phyloP scores from a whole-genome alignment of 2,113 vertebrate genomes.

The Apeltes quadracus region DNA sequence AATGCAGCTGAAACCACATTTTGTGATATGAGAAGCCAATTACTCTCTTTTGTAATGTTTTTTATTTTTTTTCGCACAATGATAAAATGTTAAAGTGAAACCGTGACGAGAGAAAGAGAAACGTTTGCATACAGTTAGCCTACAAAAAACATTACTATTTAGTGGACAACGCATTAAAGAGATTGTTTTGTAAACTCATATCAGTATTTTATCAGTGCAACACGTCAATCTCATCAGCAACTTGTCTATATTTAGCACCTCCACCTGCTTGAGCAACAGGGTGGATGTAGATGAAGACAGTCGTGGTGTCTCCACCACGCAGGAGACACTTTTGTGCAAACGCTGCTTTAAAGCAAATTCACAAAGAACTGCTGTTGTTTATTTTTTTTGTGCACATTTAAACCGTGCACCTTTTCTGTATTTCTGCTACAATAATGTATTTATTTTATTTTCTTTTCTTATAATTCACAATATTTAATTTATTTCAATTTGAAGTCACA shows the following conservation, averaged over 20 bases:
- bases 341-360: conserved; percentile 50
- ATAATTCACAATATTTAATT: conserved; percentile 12
- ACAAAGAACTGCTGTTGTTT: conserved; percentile 44
- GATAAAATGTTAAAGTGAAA: conserved; percentile 38
- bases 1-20: conserved; percentile 2
- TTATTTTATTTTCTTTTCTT: background rate
- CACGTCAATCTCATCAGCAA: conserved; percentile 54
- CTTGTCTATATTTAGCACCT: conserved; percentile 54
- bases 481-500: conserved; percentile 17
- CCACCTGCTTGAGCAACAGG: conserved; percentile 41
- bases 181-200: conserved; percentile 1
- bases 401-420: conserved; percentile 19
- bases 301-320: conserved; percentile 41
- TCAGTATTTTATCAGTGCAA: conserved; percentile 35
- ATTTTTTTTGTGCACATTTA: conserved; percentile 36
- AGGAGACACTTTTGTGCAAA: conserved; percentile 72
- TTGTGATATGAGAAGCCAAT: conserved; percentile 6
- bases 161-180: conserved; percentile 18
- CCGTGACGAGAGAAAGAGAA: conserved; percentile 30
- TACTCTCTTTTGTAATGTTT: background rate
- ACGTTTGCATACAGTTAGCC: conserved; percentile 35
- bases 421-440: conserved; percentile 34
- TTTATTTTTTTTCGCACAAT: conserved; percentile 39
- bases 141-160: conserved; percentile 12
- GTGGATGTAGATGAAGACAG: conserved; percentile 37